Evolutionary conservation across 2,888 invertebrate species (phyloP).

Genomic region (Meta bourneti): DNA sequence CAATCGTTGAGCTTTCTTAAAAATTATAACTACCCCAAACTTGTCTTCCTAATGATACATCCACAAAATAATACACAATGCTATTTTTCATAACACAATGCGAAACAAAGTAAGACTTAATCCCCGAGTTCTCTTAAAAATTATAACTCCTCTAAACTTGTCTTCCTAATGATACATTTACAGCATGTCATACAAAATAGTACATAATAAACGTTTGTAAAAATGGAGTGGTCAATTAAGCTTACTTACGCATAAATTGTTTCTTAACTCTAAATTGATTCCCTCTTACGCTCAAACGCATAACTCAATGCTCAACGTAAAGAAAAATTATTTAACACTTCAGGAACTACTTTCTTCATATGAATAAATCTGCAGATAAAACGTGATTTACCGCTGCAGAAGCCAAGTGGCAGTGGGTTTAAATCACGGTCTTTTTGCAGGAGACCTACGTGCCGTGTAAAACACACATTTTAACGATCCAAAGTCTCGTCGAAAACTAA

Average conservation of each 20-base stretch:
- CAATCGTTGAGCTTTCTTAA: no score
- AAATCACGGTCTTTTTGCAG: constrained; percentile 25
- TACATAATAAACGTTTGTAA: background rate
- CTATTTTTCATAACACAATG: no score
- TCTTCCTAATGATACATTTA: background rate
- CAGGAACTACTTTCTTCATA: background rate
- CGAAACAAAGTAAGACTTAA: no score
- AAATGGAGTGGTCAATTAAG: no score
- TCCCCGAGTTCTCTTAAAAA: no score
- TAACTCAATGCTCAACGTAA: background rate
- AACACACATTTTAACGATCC: constrained; percentile 47
- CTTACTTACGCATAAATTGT: no score
- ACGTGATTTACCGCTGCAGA: background rate
- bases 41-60: no score
- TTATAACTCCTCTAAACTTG: no score
- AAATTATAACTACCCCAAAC: no score
- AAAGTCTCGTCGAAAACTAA: constrained; percentile 42
- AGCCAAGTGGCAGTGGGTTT: constrained; percentile 9
- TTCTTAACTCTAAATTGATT: background rate
- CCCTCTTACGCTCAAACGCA: background rate
- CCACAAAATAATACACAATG: no score
- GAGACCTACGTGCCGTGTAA: constrained; percentile 21
- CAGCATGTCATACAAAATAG: background rate
- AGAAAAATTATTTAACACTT: background rate
- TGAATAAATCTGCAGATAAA: background rate